Evolutionary conservation across 2,888 invertebrate species (phyloP), one percentile per base, ranked within the genome.

Genomic region (Bimastos eiseni): DNA sequence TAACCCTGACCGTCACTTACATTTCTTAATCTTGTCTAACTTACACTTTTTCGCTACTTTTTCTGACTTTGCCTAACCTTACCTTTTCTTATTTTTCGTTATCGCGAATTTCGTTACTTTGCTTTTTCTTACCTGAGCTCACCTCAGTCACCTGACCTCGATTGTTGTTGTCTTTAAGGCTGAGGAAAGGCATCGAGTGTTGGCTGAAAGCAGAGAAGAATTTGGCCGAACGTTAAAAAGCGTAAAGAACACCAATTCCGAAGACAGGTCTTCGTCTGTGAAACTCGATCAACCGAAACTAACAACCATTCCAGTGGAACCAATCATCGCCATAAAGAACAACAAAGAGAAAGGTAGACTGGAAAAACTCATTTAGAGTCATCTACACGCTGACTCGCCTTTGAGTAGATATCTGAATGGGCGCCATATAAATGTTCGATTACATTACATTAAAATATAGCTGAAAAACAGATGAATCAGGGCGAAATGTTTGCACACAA

Each of bases 301-400:
- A 24, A 37, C 36, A 17, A 34, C 86, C 86, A 86, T 86, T 37
- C 86, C 34, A 21, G 36, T 11, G 86, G 90, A 90, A 34, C 83
- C 89, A n/a, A 36, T 38, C 86, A 38, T n/a, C 11, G 91, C 91
- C 88, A 83, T 92, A 84, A 92, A 92, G 90, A 92, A 92, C 90
- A 92, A 92, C 91, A 91, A 92, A 84, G 92, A 92, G 84, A 92
- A 92, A 91, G 92, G 92, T 92, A 88, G 5, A 83, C 70, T 70
- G 70, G 30, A 70, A 70, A 70, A 70, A n/a, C 70, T 70, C 70
- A 0, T 1, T 49, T 21, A 19, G 70, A 30, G n/a, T 70, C 1
- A 70, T 30, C n/a, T 70, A n/a, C n/a, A 70, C 70, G 0, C 17
- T 70, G n/a, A 70, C 30, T 30, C 70, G n/a, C 1, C n/a, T n/a